A percentile compares a stretch with the other conserved stretches of the same genome.
Conservation (phyloP, 2,113 vertebrate species). For the Taxidea taxus region DNA sequence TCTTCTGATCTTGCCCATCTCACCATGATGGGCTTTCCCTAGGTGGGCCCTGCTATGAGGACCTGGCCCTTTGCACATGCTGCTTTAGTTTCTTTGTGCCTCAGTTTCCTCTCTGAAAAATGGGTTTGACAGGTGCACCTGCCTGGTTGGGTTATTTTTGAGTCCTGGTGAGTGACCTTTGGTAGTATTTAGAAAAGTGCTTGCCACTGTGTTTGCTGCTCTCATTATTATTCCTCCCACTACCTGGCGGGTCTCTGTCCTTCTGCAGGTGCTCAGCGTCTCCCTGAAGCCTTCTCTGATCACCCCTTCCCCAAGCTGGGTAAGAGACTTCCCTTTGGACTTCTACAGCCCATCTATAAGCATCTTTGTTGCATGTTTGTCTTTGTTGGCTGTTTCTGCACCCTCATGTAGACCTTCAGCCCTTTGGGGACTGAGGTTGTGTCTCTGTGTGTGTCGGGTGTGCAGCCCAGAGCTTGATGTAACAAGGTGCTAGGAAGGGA, state of each 20-base stretch:
- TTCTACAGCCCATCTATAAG: not conserved
- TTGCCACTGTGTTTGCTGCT: not conserved
- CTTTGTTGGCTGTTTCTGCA: not conserved
- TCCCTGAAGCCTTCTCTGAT: not conserved
- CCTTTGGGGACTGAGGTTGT: not conserved
- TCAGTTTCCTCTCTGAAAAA: not conserved
- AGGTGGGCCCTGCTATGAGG: accelerated
- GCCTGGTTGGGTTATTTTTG: not conserved
- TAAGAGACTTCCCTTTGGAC: not conserved
- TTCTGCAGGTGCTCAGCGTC: accelerated
- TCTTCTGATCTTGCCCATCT: not conserved
- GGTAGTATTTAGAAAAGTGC: no score
- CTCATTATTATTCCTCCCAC: accelerated
- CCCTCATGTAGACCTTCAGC: not conserved
- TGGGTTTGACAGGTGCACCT: accelerated
- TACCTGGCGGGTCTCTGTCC: not conserved
- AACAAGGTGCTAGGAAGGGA: not conserved
- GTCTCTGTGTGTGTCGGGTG: not conserved
- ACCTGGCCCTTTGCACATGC: not conserved
- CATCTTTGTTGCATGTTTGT: no score
- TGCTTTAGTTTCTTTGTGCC: not conserved
- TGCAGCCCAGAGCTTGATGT: not conserved
- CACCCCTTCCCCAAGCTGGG: no score
- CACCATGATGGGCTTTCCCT: accelerated
- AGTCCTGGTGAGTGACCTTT: not conserved